phyloP scores from a whole-genome alignment of 2,113 vertebrate genomes.

The Ophthalmolycus amberensis region DNA sequence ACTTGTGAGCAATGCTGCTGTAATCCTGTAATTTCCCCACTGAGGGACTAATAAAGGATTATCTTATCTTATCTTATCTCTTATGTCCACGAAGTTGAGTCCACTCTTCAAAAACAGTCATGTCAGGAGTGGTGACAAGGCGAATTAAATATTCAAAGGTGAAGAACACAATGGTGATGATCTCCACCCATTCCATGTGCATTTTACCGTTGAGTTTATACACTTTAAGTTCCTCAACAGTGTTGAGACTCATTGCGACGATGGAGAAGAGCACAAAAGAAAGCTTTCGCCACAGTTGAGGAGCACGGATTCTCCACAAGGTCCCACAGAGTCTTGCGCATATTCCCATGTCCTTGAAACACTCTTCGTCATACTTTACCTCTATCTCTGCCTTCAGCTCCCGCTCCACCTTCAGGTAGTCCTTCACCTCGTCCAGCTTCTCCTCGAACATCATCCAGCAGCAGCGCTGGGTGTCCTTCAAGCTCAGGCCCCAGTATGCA shows the following conservation, averaged over 20 bases:
- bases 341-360: constrained; percentile 81
- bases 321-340: constrained; percentile 83
- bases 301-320: constrained; percentile 87
- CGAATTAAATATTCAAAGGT: constrained; percentile 85
- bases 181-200: constrained; percentile 85
- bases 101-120: constrained; percentile 81
- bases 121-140: constrained; percentile 81
- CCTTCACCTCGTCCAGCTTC: constrained; percentile 84
- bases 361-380: constrained; percentile 64
- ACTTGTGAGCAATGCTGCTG: too few species aligned
- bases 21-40: too few species aligned
- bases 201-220: constrained; percentile 73
- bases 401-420: constrained; percentile 85
- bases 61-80: too few species aligned
- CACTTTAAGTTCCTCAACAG: constrained; percentile 86
- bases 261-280: constrained; percentile 88
- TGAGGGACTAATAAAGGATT: too few species aligned
- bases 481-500: constrained; percentile 87
- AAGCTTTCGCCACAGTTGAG: constrained; percentile 83
- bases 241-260: constrained; percentile 87
- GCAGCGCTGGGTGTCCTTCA: constrained; percentile 84
- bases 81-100: constrained; percentile 87
- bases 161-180: constrained; percentile 86
- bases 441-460: constrained; percentile 88
- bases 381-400: constrained; percentile 86